A percentile compares a stretch with the other conserved stretches of the same genome.
phyloP scores from a whole-genome alignment of 2,113 vertebrate species.

The Ophthalmolycus amberensis region DNA sequence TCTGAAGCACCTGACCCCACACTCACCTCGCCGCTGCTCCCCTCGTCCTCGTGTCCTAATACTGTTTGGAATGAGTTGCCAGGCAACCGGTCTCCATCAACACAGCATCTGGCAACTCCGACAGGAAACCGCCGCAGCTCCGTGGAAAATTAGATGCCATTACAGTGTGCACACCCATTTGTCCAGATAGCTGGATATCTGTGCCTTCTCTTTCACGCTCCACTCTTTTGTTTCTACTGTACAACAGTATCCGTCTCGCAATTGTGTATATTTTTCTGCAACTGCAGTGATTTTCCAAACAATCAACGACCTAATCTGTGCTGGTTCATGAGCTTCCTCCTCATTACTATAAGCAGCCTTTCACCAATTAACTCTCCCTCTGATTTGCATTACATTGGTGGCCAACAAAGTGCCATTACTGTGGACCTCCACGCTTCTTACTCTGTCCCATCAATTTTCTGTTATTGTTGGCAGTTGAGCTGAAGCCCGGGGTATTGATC shows the following conservation, averaged over 20 bases:
- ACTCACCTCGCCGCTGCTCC: constrained; percentile 51
- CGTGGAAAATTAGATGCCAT: constrained; percentile 73
- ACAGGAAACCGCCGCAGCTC: constrained; percentile 76
- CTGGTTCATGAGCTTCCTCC: constrained; percentile 68
- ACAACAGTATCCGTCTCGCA: background rate
- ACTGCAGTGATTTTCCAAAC: constrained; percentile 33
- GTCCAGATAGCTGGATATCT: constrained; percentile 58
- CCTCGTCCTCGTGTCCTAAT: constrained; percentile 48
- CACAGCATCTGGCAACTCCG: constrained; percentile 79
- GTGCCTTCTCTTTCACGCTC: constrained; percentile 20
- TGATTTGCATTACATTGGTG: constrained; percentile 67
- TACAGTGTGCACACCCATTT: constrained; percentile 49
- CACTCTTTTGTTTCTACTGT: constrained; percentile 11
- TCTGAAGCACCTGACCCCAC: constrained; percentile 50
- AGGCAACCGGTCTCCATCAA: constrained; percentile 76
- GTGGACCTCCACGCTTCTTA: constrained; percentile 66
- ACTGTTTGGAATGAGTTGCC: constrained; percentile 81
- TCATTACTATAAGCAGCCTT: constrained; percentile 59
- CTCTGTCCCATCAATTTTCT: constrained; percentile 84
- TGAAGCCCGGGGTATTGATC: constrained; percentile 85
- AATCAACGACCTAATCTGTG: constrained; percentile 40
- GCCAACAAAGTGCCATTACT: constrained; percentile 76
- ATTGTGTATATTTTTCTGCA: constrained; percentile 15
- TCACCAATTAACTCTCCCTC: constrained; percentile 69
- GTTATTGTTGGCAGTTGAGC: constrained; percentile 87